Conservation (phyloP, 2,113 vertebrate species). For the Dromas ardeola region DNA sequence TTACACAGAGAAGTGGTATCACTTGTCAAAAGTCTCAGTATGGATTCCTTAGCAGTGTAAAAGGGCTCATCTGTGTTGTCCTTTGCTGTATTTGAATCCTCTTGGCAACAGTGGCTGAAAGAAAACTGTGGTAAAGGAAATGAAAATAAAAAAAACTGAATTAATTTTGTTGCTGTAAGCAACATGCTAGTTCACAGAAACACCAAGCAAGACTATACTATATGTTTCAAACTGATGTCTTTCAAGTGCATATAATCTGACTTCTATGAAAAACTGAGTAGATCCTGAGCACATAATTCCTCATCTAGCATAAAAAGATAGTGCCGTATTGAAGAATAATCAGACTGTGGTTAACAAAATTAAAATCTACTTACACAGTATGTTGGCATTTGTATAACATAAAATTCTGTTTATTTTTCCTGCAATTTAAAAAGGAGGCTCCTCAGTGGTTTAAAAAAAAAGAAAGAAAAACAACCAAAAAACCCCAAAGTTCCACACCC, state of each 20-base stretch:
- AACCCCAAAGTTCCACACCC: neutral
- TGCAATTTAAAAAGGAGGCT: neutral
- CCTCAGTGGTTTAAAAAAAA: neutral
- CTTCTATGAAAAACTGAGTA: neutral
- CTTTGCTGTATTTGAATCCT: neutral
- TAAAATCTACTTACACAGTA: neutral
- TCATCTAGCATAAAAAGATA: neutral
- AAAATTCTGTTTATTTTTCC: neutral
- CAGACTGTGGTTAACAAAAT: neutral
- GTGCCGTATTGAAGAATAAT: neutral
- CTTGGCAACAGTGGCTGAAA: neutral
- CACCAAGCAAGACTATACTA: neutral
- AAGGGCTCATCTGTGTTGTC: neutral
- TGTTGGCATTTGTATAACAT: neutral
- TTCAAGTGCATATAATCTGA: neutral
- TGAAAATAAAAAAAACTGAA: neutral
- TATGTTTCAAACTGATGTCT: neutral
- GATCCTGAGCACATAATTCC: neutral
- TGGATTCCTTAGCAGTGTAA: neutral
- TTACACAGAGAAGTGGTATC: neutral
- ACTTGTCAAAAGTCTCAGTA: neutral
- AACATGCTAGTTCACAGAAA: neutral
- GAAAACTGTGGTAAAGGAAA: neutral
- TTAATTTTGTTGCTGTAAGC: neutral
- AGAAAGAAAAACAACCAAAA: neutral